Percentiles rank a stretch among this genome's conserved stretches.
Conservation (phyloP, 2,113 vertebrate species). For the Phrynosoma blainvillii region DNA sequence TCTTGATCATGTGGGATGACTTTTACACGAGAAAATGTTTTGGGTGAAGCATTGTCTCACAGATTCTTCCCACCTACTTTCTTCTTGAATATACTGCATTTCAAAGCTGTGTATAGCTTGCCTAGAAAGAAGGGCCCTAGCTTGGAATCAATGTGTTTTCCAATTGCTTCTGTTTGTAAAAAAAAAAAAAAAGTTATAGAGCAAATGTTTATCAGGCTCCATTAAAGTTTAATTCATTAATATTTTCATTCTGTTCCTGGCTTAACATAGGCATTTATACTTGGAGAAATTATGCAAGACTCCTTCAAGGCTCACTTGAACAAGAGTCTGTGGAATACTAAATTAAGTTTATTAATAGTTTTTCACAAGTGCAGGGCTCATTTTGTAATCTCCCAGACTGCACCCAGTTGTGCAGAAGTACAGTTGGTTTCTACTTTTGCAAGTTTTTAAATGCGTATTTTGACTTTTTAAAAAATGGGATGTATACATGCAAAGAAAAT, state of each 20-base stretch:
- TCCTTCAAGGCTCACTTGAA: constrained; percentile 42
- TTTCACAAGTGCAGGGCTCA: constrained; percentile 25
- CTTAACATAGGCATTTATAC: background rate
- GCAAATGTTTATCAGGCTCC: no score
- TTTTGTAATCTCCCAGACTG: constrained; percentile 23
- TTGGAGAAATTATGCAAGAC: background rate
- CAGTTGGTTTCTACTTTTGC: background rate
- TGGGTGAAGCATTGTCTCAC: background rate
- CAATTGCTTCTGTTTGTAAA: background rate
- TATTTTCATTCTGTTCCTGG: background rate
- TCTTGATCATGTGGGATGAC: no score
- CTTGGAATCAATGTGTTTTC: background rate
- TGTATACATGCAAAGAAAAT: constrained; percentile 5
- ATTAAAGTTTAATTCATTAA: background rate
- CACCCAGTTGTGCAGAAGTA: constrained; percentile 12
- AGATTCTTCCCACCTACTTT: background rate
- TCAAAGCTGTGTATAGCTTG: background rate
- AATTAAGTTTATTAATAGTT: background rate
- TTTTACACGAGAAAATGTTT: no score
- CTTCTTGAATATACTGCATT: background rate
- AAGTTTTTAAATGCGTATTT: constrained; percentile 3
- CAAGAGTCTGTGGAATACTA: constrained; percentile 26
- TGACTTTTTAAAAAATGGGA: background rate
- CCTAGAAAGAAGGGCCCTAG: background rate
- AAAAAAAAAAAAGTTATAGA: background rate